Conservation (phyloP, 2,113 vertebrate species). For the Laticauda colubrina region DNA sequence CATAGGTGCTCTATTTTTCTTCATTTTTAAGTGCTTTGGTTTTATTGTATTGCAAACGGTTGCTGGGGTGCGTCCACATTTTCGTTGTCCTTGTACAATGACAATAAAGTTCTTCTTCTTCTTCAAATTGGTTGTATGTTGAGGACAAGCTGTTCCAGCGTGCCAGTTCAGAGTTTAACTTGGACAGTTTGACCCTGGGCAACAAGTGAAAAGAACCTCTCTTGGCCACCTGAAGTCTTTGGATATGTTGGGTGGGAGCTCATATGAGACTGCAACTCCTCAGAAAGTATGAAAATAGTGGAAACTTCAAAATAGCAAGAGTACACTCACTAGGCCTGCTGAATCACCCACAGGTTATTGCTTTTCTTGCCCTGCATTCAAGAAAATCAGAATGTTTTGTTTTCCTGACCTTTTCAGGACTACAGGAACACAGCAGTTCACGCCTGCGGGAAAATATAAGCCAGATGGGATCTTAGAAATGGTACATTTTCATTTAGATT, state of each 20-base stretch:
- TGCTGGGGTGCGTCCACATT: too few species aligned
- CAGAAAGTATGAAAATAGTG: background rate
- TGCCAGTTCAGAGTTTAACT: background rate
- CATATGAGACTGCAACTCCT: background rate
- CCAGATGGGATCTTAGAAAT: constrained; percentile 88
- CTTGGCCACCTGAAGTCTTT: background rate
- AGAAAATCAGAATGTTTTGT: constrained; percentile 30
- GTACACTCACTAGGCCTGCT: background rate
- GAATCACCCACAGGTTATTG: background rate
- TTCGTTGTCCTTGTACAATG: too few species aligned
- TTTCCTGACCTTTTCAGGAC: constrained; percentile 73
- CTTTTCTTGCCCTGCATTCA: background rate
- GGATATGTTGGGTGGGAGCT: too few species aligned
- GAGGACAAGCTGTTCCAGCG: background rate
- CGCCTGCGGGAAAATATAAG: constrained; percentile 81
- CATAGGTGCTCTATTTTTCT: too few species aligned
- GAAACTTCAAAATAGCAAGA: background rate
- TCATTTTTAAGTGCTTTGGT: too few species aligned
- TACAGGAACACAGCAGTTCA: constrained; percentile 84
- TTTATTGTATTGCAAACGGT: too few species aligned
- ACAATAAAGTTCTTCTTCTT: too few species aligned
- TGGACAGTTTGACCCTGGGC: background rate
- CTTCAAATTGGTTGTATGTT: background rate
- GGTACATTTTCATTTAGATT: constrained; percentile 70
- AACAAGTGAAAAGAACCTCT: background rate